These are phyloP conservation scores for Patagioenas fasciata DNA, from an alignment of 2,113 vertebrate genomes.

Conservation along the genomic window DNA sequence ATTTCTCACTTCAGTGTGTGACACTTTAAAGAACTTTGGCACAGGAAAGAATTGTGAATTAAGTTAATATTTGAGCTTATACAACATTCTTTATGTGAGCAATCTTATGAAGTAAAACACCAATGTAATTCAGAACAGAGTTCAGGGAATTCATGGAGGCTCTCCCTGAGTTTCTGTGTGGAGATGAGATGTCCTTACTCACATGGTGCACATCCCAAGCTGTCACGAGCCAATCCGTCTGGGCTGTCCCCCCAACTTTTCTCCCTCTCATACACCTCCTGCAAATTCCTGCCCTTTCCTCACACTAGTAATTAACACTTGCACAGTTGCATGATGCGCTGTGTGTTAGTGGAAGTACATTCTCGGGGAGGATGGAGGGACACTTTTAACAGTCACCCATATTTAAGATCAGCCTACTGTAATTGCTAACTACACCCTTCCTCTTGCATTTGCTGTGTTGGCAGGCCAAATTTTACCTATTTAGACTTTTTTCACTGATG, in stretches of 20 bases:
- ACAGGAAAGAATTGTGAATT: not conserved
- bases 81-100: not conserved
- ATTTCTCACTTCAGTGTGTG: not conserved
- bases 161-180: not conserved
- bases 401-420: not conserved
- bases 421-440: not conserved
- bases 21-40: not conserved
- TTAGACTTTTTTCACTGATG: not conserved
- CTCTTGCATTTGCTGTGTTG: not conserved
- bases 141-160: accelerated
- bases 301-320: not conserved
- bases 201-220: not conserved
- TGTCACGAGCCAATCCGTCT: not conserved
- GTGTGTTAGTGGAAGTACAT: accelerated
- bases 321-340: not conserved
- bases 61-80: not conserved
- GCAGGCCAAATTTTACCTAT: not conserved
- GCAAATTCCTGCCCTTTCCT: not conserved
- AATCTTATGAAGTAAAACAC: not conserved
- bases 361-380: not conserved
- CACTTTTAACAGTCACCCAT: not conserved
- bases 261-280: not conserved
- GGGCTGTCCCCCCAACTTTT: not conserved
- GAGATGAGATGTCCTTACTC: not conserved
- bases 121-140: not conserved